Conservation (phyloP, 2,888 invertebrate genomes). For the Lutraria lutraria region DNA sequence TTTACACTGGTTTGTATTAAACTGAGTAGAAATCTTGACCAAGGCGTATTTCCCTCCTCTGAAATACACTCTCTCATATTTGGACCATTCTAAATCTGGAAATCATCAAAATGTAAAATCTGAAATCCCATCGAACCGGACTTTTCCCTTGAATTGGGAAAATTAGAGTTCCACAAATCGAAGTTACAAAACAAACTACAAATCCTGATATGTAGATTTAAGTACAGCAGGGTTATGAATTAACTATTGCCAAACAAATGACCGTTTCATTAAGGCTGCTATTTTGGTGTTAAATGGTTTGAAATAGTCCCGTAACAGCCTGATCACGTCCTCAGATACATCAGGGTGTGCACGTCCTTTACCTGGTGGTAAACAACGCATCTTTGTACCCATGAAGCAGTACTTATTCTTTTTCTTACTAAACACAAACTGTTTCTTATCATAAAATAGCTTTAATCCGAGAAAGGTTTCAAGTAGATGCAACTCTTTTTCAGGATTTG, state of each 20-base stretch:
- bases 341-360: conserved; percentile 19
- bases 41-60: too few species aligned
- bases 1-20: too few species aligned
- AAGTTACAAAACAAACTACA: background rate
- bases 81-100: too few species aligned
- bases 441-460: background rate
- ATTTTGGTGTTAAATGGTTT: background rate
- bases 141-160: too few species aligned
- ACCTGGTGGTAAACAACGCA: background rate
- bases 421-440: background rate
- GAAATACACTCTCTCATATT: too few species aligned
- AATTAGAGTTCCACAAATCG: background rate
- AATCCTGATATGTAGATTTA: background rate
- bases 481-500: background rate
- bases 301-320: background rate
- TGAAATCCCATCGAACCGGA: too few species aligned
- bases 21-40: too few species aligned
- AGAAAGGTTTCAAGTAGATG: background rate
- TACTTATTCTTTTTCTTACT: conserved; percentile 11
- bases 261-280: background rate
- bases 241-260: conserved; percentile 4
- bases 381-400: background rate
- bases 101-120: too few species aligned
- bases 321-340: background rate
- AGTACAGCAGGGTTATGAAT: background rate